Evolutionary conservation across 1,140 invertebrate genomes (phyloP).

Genomic region (Cyclina sinensis): DNA sequence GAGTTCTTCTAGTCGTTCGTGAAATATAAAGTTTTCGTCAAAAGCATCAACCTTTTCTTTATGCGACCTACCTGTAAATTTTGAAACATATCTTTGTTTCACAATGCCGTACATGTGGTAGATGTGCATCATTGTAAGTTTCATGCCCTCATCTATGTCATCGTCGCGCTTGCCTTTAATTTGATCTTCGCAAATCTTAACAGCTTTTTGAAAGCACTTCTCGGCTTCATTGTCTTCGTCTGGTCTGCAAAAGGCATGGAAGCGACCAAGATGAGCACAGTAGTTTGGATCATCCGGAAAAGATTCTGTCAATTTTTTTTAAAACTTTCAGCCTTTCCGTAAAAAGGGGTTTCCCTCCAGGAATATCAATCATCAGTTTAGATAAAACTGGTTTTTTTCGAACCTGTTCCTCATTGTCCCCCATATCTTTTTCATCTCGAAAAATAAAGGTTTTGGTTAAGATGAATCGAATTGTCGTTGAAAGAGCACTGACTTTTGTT

Average conservation of each 20-base stretch:
- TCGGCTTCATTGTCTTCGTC: constrained; percentile 66
- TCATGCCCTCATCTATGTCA: background rate
- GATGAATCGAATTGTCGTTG: background rate
- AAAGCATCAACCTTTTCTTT: constrained; percentile 6
- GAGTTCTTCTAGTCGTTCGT: constrained; percentile 11
- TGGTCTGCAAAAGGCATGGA: constrained; percentile 65
- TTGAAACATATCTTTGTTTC: constrained; percentile 19
- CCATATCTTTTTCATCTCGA: constrained; percentile 64
- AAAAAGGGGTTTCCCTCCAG: constrained; percentile 46
- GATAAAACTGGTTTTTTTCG: constrained; percentile 6
- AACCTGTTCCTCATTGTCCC: constrained; percentile 25
- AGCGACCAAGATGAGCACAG: constrained; percentile 68
- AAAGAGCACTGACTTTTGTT: constrained; percentile 18
- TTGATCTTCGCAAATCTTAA: constrained; percentile 27
- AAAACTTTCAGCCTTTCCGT: constrained; percentile 59
- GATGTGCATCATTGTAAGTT: constrained; percentile 65
- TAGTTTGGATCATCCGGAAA: constrained; percentile 68
- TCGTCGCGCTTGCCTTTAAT: background rate
- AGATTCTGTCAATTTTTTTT: constrained; percentile 49
- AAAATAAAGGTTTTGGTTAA: constrained; percentile 62
- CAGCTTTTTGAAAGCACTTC: constrained; percentile 65
- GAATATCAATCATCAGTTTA: constrained; percentile 52
- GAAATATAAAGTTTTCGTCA: too few species aligned
- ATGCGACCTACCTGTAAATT: constrained; percentile 33
- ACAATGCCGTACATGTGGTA: constrained; percentile 71